Percentiles rank a stretch among this genome's conserved stretches.
Evolutionary conservation across 2,797 vertebrate species (phyloP).

Genomic region (Neosalanx taihuensis): DNA sequence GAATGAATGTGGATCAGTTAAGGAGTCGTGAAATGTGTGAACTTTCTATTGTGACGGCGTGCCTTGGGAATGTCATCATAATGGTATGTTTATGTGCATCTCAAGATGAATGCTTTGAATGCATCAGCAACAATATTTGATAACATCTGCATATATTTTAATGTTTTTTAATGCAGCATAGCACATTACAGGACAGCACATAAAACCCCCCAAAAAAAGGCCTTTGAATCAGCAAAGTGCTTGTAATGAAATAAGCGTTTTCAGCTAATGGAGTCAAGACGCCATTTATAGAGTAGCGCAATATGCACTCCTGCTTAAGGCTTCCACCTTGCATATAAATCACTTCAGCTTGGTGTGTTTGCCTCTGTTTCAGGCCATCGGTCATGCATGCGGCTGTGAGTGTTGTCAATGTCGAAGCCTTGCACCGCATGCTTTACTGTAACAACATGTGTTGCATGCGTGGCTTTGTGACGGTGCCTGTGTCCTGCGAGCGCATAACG

Average conservation of each 20-base stretch:
- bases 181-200: conserved; percentile 64
- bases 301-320: conserved; percentile 70
- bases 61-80: conserved; percentile 1
- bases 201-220: conserved; percentile 52
- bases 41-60: conserved; percentile 14
- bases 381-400: conserved; percentile 25
- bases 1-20: neutral
- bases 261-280: conserved; percentile 73
- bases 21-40: too few relatives aligned
- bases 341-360: conserved; percentile 57
- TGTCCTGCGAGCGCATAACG: too few relatives aligned
- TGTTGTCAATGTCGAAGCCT: neutral
- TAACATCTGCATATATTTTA: conserved; percentile 53
- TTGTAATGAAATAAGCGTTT: conserved; percentile 74
- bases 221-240: conserved; percentile 66
- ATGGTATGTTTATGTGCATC: conserved; percentile 1
- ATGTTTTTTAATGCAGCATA: conserved; percentile 68
- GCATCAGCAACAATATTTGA: conserved; percentile 45
- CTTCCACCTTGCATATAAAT: conserved; percentile 73
- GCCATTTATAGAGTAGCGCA: conserved; percentile 70
- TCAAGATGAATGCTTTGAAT: conserved; percentile 21
- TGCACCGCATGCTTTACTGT: neutral
- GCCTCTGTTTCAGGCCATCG: conserved; percentile 57
- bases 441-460: too few relatives aligned
- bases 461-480: too few relatives aligned